Evolutionary conservation across 2,888 invertebrate genomes (phyloP).

Genomic region (Candidula unifasciata): DNA sequence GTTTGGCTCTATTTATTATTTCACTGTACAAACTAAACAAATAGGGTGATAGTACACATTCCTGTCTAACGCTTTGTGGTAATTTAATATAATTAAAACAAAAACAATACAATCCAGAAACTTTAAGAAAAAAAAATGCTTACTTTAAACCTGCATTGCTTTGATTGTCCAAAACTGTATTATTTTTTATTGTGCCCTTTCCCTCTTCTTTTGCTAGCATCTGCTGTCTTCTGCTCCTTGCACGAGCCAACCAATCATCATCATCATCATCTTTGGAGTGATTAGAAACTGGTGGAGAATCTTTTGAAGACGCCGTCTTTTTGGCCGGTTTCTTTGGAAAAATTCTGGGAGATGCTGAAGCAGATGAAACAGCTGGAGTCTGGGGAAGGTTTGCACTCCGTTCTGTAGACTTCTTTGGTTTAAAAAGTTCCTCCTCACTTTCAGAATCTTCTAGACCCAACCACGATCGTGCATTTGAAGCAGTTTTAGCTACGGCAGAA

Average conservation of each 20-base stretch:
- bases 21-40: too few relatives aligned
- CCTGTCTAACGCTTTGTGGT: too few relatives aligned
- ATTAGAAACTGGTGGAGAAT: neutral
- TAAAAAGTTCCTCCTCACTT: conserved; percentile 81
- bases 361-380: conserved; percentile 40
- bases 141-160: conserved; percentile 22
- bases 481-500: conserved; percentile 53
- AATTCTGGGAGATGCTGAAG: conserved; percentile 40
- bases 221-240: conserved; percentile 49
- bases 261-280: conserved; percentile 54
- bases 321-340: conserved; percentile 44
- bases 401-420: conserved; percentile 80
- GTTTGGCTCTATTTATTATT: too few relatives aligned
- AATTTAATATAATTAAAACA: neutral
- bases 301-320: conserved; percentile 32
- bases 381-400: conserved; percentile 45
- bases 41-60: too few relatives aligned
- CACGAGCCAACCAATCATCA: conserved; percentile 54
- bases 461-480: conserved; percentile 62
- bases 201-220: conserved; percentile 44
- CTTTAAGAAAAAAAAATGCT: neutral
- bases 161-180: neutral
- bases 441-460: conserved; percentile 63
- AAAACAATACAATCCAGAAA: neutral
- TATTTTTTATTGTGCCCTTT: conserved; percentile 5